Conservation (phyloP, 2,888 invertebrate species). For the Latrodectus elegans region DNA sequence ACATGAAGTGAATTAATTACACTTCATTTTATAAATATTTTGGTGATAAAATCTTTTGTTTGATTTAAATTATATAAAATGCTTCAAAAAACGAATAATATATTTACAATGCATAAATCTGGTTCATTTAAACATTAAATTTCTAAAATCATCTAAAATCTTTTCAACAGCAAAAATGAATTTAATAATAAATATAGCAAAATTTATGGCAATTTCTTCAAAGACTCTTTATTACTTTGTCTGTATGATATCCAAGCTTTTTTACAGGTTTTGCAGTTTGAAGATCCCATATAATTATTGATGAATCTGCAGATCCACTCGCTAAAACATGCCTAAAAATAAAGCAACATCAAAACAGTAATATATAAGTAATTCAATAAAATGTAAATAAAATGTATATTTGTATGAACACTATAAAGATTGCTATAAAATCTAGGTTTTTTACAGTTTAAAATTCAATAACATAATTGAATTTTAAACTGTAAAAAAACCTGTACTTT, state of each 20-base stretch:
- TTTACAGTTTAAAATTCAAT: too few species aligned
- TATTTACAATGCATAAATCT: background rate
- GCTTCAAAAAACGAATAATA: background rate
- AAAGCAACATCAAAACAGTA: too few species aligned
- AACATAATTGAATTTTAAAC: too few species aligned
- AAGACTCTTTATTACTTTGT: slow-evolving; percentile 79
- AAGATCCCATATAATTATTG: slow-evolving; percentile 93
- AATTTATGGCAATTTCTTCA: background rate
- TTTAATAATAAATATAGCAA: background rate
- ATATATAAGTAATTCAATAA: too few species aligned
- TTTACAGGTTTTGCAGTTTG: slow-evolving; percentile 86
- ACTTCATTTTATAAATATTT: too few species aligned
- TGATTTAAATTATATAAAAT: background rate
- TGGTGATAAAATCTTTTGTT: too few species aligned
- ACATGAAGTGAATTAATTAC: too few species aligned
- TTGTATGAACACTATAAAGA: too few species aligned
- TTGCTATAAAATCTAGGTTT: too few species aligned
- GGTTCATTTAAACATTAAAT: background rate
- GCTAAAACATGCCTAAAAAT: slow-evolving; percentile 86
- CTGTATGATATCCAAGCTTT: slow-evolving; percentile 83
- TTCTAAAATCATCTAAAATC: background rate
- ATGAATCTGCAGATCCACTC: slow-evolving; percentile 93
- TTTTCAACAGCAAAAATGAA: background rate
- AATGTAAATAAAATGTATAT: too few species aligned
- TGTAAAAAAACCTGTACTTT: too few species aligned